Percentiles rank a stretch among this genome's conserved stretches.
These are phyloP conservation scores for Erythrolamprus reginae DNA, from an alignment of 2,113 vertebrate species.

Conservation along the genomic window DNA sequence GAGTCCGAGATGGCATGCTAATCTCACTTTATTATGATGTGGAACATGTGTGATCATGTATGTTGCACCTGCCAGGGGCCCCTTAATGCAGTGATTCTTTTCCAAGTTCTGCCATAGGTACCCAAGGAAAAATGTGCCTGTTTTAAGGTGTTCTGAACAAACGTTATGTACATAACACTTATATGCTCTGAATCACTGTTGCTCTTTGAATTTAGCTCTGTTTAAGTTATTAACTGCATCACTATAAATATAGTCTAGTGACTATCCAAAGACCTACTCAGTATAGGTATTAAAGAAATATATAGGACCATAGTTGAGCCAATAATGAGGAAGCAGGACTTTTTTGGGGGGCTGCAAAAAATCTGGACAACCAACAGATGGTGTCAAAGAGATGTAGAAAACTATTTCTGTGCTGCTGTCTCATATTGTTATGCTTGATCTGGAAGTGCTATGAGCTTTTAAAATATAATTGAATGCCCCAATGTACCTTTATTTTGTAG, in stretches of 20 bases:
- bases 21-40: background rate
- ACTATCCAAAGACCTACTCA: background rate
- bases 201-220: background rate
- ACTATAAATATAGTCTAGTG: background rate
- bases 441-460: background rate
- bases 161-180: background rate
- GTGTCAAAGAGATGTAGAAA: background rate
- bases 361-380: background rate
- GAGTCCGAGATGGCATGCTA: background rate
- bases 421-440: background rate
- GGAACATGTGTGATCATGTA: background rate
- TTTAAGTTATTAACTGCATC: background rate
- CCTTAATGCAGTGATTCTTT: background rate
- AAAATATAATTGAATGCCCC: background rate
- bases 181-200: background rate
- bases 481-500: background rate
- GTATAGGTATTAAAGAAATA: background rate
- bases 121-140: background rate
- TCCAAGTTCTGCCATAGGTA: background rate
- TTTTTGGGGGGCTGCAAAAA: background rate
- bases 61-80: background rate
- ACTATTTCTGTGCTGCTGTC: background rate
- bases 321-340: background rate
- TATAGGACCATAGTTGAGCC: background rate
- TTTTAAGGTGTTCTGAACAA: background rate